Percentiles rank a stretch among this genome's conserved stretches.
These are phyloP conservation scores for Danio rerio DNA, from an alignment of 2,113 vertebrate genomes.

Conservation along the genomic window DNA sequence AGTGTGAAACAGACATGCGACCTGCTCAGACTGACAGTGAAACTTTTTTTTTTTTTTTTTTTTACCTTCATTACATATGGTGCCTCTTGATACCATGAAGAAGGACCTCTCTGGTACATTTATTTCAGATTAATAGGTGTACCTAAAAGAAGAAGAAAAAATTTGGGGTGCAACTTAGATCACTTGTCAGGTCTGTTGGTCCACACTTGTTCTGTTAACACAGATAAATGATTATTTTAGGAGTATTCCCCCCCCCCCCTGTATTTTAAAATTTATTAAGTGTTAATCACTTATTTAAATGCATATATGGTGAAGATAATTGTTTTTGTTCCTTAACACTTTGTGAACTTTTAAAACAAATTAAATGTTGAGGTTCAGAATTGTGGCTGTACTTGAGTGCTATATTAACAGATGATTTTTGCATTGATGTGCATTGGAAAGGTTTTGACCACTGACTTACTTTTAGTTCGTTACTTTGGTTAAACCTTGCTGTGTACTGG, in stretches of 20 bases:
- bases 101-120: constrained; percentile 29
- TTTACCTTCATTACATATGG: constrained; percentile 15
- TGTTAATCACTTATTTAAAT: constrained; percentile 56
- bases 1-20: constrained; percentile 25
- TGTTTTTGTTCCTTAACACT: constrained; percentile 46
- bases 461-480: constrained; percentile 18
- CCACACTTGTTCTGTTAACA: constrained; percentile 10
- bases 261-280: constrained; percentile 43
- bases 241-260: constrained; percentile 13
- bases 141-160: not conserved
- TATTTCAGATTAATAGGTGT: not conserved
- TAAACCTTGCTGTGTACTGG: constrained; percentile 18
- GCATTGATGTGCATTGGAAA: constrained; percentile 42
- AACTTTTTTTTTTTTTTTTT: constrained; percentile 33
- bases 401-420: constrained; percentile 51
- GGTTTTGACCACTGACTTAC: constrained; percentile 31
- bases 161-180: constrained; percentile 3
- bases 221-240: constrained; percentile 23
- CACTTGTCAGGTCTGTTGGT: not conserved
- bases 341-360: constrained; percentile 46
- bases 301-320: constrained; percentile 26
- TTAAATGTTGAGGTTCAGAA: constrained; percentile 43
- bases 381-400: constrained; percentile 30
- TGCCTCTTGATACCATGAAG: constrained; percentile 35
- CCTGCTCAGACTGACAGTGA: constrained; percentile 45